Conservation (phyloP, 2,113 vertebrate species). For the Rhodinocichla rosea region DNA sequence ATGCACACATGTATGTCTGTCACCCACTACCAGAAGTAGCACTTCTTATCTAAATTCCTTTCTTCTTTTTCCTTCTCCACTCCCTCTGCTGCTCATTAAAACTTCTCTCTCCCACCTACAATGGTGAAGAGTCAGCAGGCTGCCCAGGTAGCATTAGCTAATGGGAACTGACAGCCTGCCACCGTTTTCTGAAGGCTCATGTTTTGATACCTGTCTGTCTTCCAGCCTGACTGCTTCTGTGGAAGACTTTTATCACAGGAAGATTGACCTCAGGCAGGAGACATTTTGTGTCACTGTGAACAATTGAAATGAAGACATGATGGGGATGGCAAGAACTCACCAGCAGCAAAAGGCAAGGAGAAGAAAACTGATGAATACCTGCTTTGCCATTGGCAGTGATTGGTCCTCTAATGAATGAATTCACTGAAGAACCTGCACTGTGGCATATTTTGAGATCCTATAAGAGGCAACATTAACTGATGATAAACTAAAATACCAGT, state of each 20-base stretch:
- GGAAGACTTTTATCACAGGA: constrained; percentile 35
- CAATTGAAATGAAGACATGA: background rate
- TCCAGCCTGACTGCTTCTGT: constrained; percentile 26
- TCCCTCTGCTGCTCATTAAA: constrained; percentile 58
- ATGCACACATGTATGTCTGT: background rate
- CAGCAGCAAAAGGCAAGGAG: background rate
- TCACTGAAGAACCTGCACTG: background rate
- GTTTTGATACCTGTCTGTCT: constrained; percentile 37
- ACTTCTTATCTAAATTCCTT: background rate
- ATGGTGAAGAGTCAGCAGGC: constrained; percentile 24
- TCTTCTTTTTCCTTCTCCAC: background rate
- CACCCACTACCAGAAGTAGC: background rate
- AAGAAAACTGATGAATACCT: constrained; percentile 10
- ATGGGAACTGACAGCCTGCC: constrained; percentile 49
- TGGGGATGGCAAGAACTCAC: background rate
- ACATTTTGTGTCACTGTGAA: constrained; percentile 39
- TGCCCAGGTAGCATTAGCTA: constrained; percentile 13
- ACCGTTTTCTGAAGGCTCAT: background rate
- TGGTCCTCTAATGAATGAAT: background rate
- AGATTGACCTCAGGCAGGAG: constrained; percentile 47
- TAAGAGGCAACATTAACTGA: constrained; percentile 12
- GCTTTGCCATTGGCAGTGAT: background rate
- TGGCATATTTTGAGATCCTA: background rate
- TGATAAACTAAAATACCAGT: constrained; percentile 20
- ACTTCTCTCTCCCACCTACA: background rate